A percentile compares a stretch with the other conserved stretches of the same genome.
phyloP scores from a whole-genome alignment of 2,797 vertebrate species.

The Liasis olivaceus region DNA sequence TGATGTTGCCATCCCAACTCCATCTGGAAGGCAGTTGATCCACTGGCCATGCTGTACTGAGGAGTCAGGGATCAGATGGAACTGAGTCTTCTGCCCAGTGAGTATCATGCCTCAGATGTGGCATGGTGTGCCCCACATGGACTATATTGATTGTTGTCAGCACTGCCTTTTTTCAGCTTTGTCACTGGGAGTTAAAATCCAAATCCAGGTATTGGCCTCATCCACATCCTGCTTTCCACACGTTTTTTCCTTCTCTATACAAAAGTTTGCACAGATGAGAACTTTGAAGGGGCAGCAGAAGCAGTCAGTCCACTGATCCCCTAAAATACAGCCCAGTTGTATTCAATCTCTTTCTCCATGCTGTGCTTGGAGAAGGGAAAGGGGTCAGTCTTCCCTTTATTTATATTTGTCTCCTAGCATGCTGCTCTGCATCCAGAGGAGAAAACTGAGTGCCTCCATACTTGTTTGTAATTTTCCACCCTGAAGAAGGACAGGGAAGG shows the following conservation, averaged over 20 bases:
- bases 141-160: slow-evolving; percentile 29
- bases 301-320: neutral
- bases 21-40: neutral
- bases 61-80: neutral
- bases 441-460: neutral
- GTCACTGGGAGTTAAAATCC: slow-evolving; percentile 29
- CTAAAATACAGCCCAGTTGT: neutral
- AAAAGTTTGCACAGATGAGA: neutral
- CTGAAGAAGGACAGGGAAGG: neutral
- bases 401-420: neutral
- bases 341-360: slow-evolving; percentile 6
- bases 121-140: neutral
- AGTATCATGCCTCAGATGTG: neutral
- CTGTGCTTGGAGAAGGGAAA: neutral
- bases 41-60: neutral
- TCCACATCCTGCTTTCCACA: neutral
- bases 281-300: neutral
- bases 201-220: slow-evolving; percentile 19
- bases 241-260: neutral
- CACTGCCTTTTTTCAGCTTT: slow-evolving; percentile 31
- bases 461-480: neutral
- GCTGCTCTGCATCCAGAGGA: neutral
- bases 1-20: neutral
- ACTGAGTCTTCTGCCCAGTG: neutral
- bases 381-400: slow-evolving; percentile 10